A percentile compares a stretch with the other conserved stretches of the same genome.
Evolutionary conservation across 2,888 invertebrate genomes (phyloP).

Genomic region (Sylvicola fuscatus): DNA sequence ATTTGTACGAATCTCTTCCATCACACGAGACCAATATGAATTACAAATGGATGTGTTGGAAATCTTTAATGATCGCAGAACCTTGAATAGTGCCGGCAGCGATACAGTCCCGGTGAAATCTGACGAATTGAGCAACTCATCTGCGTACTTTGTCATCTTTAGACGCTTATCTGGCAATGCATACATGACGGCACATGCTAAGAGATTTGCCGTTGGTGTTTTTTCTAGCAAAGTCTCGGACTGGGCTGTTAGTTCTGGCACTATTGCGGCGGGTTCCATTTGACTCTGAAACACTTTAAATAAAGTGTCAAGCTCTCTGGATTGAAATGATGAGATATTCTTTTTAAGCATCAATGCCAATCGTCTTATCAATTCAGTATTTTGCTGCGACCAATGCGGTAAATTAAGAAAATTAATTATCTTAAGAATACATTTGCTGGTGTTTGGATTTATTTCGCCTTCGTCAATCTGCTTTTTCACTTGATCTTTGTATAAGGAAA

Average conservation of each 20-base stretch:
- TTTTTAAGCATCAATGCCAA: conserved; percentile 21
- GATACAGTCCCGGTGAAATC: conserved; percentile 15
- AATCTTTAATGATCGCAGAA: conserved; percentile 27
- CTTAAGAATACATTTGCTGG: conserved; percentile 16
- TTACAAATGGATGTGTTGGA: conserved; percentile 26
- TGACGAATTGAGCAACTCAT: conserved; percentile 13
- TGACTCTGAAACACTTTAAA: conserved; percentile 28
- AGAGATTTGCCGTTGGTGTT: conserved; percentile 21
- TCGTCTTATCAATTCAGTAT: conserved; percentile 18
- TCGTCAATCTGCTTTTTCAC: conserved; percentile 17
- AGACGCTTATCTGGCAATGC: conserved; percentile 23
- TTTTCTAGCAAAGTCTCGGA: conserved; percentile 20
- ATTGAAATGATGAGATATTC: conserved; percentile 19
- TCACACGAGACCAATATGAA: conserved; percentile 26
- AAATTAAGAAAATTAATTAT: conserved; percentile 26
- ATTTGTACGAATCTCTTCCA: conserved; percentile 17
- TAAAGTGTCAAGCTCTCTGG: conserved; percentile 21
- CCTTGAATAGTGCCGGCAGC: conserved; percentile 23
- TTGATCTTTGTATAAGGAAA: conserved; percentile 21
- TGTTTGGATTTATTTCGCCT: conserved; percentile 13
- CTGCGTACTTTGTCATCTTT: conserved; percentile 20
- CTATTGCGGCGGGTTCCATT: conserved; percentile 28
- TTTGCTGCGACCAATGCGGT: conserved; percentile 26
- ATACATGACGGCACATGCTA: conserved; percentile 26
- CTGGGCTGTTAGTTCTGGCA: conserved; percentile 22